Percentiles rank a stretch among this genome's conserved stretches.
Conservation (phyloP, 2,888 invertebrate species). For the Ptilodon capucinus region DNA sequence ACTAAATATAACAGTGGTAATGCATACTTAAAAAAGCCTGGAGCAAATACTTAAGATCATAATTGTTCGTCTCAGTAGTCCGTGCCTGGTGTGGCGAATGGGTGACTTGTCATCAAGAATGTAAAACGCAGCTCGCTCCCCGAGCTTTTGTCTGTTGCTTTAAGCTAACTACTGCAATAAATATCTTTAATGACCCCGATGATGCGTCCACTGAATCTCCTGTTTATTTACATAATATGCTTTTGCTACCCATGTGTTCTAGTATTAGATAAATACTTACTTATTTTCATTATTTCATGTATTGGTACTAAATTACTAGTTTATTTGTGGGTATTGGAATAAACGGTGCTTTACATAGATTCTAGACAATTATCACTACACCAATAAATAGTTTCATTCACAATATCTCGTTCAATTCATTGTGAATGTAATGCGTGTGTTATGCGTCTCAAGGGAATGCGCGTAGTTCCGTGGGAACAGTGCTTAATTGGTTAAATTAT, state of each 20-base stretch:
- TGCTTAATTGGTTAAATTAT: slow-evolving; percentile 72
- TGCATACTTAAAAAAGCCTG: too few relatives aligned
- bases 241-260: not conserved
- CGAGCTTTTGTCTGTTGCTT: slow-evolving; percentile 64
- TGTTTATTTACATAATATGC: slow-evolving; percentile 20
- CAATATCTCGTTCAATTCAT: not conserved
- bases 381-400: not conserved
- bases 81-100: slow-evolving; percentile 63
- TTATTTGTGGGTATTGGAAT: too few relatives aligned
- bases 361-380: not conserved
- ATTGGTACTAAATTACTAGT: too few relatives aligned
- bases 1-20: too few relatives aligned
- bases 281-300: too few relatives aligned
- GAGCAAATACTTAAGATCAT: not conserved
- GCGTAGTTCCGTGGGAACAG: slow-evolving; percentile 65
- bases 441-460: slow-evolving; percentile 60
- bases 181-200: slow-evolving; percentile 69
- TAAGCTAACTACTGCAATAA: slow-evolving; percentile 74
- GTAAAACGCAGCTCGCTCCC: slow-evolving; percentile 69
- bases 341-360: not conserved
- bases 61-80: slow-evolving; percentile 19
- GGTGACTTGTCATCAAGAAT: slow-evolving; percentile 78
- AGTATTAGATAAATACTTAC: not conserved
- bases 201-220: slow-evolving; percentile 49
- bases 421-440: slow-evolving; percentile 27